These are phyloP conservation scores for Aspidapion aeneum DNA, from an alignment of 2,888 invertebrate species.

Conservation along the genomic window DNA sequence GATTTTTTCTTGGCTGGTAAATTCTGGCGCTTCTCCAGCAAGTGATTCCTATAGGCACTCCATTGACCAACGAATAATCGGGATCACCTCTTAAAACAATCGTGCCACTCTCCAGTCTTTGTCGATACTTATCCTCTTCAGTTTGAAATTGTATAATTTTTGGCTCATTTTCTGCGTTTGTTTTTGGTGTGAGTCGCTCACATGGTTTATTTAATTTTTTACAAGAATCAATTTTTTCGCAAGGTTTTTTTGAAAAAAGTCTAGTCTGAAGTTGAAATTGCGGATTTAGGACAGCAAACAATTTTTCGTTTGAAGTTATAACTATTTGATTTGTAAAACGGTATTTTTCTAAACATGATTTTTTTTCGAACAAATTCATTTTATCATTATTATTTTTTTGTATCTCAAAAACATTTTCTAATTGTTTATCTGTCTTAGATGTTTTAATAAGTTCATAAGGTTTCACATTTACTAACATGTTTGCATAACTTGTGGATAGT, in stretches of 20 bases:
- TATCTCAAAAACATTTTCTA: too few relatives aligned
- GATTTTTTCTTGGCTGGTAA: conserved; percentile 34
- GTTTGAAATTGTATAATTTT: conserved; percentile 7
- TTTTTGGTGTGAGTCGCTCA: background rate
- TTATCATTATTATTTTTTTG: too few relatives aligned
- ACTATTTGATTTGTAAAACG: too few relatives aligned
- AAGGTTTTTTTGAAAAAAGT: background rate
- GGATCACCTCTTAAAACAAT: conserved; percentile 16
- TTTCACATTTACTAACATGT: too few relatives aligned
- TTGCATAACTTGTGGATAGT: too few relatives aligned
- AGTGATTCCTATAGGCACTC: conserved; percentile 14
- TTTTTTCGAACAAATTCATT: too few relatives aligned
- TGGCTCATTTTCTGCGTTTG: conserved; percentile 1
- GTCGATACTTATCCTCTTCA: conserved; percentile 8
- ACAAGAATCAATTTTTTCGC: background rate
- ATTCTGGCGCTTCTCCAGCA: conserved; percentile 28
- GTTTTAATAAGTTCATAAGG: too few relatives aligned
- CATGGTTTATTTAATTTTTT: background rate
- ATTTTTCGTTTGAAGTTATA: too few relatives aligned
- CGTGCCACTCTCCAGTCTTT: conserved; percentile 14
- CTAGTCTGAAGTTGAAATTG: background rate
- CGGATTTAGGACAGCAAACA: background rate
- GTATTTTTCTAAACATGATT: too few relatives aligned
- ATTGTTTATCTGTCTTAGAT: too few relatives aligned
- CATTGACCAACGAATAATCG: conserved; percentile 14